Base-by-base conservation (phyloP, 2,888 invertebrate genomes). In the Phoronis australis region DNA sequence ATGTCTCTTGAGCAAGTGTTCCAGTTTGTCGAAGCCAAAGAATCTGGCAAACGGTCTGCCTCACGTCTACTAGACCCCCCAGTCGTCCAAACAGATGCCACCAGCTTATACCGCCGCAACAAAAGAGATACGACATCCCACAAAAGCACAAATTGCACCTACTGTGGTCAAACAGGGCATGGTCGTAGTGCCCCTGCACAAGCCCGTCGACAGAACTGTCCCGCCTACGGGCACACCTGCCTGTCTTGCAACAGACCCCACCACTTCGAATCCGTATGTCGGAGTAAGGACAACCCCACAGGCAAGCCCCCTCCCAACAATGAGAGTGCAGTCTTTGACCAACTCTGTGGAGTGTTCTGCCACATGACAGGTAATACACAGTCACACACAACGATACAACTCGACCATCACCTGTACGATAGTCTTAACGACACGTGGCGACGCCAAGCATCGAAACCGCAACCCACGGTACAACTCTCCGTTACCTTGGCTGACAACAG, bases 401-500 rank as follows among this genome's bases (percentile, higher is more conserved):
- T 60, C 12, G 59, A 61, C 26, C 63, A 61, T 42, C 60, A 63
- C 41, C 40, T 58, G 2, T 61, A 58, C 44, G 46, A 58, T 27
- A 48, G 47, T 1, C 21, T 58, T 4, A 45, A 49, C 23, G 48
- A 56, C n/a, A 50, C 45, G 6, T 60, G 57, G 57, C 37, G 51
- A 1, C 46, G 24, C 22, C 23, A 37, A 6, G 18, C 39, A 6
- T 58, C 61, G 6, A 47, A 52, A 37, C 50, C 61, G 3, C 60
- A 60, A 37, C 57, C 60, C 6, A 54, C 52, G 25, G 26, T 60
- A 6, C 23, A 52, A 1, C 25, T 57, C 3, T 35, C 21, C 9
- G 48, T 45, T 6, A 23, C 22, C n/a, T n/a, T n/a, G n/a, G n/a
- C n/a, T n/a, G n/a, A n/a, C n/a, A n/a, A n/a, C n/a, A n/a, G n/a